Evolutionary conservation across 2,113 vertebrate genomes (phyloP).

Genomic region (Pseudopodoces humilis): DNA sequence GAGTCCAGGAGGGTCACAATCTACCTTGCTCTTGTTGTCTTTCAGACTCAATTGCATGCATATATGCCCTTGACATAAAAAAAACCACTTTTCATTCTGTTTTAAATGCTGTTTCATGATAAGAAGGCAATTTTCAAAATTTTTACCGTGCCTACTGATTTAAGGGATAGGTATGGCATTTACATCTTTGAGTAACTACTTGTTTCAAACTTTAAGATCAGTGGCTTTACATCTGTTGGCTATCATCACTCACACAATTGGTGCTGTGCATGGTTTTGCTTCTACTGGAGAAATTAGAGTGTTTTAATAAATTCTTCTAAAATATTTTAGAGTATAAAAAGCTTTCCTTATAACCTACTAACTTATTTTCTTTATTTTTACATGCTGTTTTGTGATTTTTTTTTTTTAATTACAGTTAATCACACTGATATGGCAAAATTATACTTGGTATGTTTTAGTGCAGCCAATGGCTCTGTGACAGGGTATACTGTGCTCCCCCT

Average conservation of each 20-base stretch:
- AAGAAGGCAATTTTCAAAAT: not conserved
- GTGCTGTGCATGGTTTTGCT: not conserved
- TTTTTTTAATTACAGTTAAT: not conserved
- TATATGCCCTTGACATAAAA: not conserved
- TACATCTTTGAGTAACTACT: not conserved
- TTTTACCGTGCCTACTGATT: not conserved
- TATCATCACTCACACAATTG: not conserved
- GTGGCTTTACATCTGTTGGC: not conserved
- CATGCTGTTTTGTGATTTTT: rapidly evolving
- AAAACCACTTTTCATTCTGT: not conserved
- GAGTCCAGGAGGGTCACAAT: not conserved
- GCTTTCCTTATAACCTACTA: not conserved
- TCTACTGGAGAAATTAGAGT: not conserved
- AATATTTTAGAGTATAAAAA: not conserved
- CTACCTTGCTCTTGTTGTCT: not conserved
- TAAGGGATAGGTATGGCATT: not conserved
- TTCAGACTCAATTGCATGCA: not conserved
- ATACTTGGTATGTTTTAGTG: not conserved
- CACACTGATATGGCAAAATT: not conserved
- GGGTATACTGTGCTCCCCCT: not conserved
- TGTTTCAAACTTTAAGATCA: not conserved
- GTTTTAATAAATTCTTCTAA: not conserved
- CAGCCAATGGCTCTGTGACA: not conserved
- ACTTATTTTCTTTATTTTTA: not conserved
- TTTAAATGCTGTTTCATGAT: not conserved